Evolutionary conservation across 2,888 invertebrate genomes (phyloP).

Genomic region (Oscheius myriophilus): DNA sequence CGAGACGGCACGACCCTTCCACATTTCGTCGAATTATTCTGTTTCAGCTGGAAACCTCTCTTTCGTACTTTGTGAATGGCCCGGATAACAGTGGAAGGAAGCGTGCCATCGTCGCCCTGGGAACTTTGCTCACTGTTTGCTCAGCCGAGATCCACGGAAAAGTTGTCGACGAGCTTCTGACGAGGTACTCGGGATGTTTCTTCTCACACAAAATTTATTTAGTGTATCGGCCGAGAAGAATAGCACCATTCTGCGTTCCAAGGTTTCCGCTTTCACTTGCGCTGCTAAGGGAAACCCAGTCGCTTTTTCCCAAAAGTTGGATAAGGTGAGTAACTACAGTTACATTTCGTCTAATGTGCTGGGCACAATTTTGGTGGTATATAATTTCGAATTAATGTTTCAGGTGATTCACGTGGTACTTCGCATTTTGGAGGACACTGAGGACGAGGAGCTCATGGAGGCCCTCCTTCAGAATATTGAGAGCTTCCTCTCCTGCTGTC

Average conservation of each 20-base stretch:
- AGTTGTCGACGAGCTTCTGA: slow-evolving; percentile 51
- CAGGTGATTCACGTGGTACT: slow-evolving; percentile 30
- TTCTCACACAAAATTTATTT: too few relatives aligned
- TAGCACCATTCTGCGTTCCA: too few relatives aligned
- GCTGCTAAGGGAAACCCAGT: neutral
- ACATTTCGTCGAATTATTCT: slow-evolving; percentile 15
- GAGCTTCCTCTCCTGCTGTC: slow-evolving; percentile 93
- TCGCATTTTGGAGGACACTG: slow-evolving; percentile 65
- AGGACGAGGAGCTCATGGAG: slow-evolving; percentile 94
- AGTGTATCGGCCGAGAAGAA: too few relatives aligned
- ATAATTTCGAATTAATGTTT: neutral
- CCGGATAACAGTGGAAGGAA: slow-evolving; percentile 77
- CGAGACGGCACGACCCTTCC: slow-evolving; percentile 9
- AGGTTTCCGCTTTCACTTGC: neutral
- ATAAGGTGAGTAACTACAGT: neutral
- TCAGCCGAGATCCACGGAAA: slow-evolving; percentile 35
- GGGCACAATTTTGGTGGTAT: too few relatives aligned
- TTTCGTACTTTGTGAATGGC: slow-evolving; percentile 78
- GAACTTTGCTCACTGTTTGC: slow-evolving; percentile 61
- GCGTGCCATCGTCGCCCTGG: slow-evolving; percentile 77
- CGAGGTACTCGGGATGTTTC: slow-evolving; percentile 31
- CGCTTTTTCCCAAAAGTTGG: neutral
- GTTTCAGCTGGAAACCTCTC: slow-evolving; percentile 5
- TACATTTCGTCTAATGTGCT: too few relatives aligned
- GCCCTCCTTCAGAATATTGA: slow-evolving; percentile 90